Evolutionary conservation across 2,797 vertebrate species (phyloP).

Genomic region (Pangasius krempfi): DNA sequence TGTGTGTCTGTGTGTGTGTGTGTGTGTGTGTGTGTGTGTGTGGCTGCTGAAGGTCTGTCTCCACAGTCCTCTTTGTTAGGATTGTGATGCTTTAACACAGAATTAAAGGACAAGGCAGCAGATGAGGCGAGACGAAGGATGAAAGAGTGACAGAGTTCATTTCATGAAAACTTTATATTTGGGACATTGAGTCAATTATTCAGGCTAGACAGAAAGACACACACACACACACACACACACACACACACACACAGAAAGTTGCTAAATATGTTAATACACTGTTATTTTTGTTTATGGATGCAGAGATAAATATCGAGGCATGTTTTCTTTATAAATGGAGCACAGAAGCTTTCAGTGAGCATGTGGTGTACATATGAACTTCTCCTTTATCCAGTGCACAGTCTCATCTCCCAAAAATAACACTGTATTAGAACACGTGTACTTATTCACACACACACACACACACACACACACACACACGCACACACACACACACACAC

Average conservation of each 20-base stretch:
- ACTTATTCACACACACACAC: slow-evolving; percentile 11
- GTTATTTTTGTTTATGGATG: neutral
- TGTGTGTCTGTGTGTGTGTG: too few species aligned
- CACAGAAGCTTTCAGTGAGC: slow-evolving; percentile 1
- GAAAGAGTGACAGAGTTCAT: neutral
- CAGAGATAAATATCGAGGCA: neutral
- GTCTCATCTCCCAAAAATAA: slow-evolving; percentile 35
- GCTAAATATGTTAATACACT: neutral
- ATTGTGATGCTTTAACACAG: neutral
- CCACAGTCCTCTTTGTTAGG: neutral
- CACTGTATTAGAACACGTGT: slow-evolving; percentile 27
- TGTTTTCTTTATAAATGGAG: slow-evolving; percentile 15
- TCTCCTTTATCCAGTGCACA: slow-evolving; percentile 5
- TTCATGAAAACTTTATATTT: neutral
- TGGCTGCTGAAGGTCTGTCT: neutral
- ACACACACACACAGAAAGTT: neutral
- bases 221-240: neutral
- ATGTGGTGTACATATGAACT: slow-evolving; percentile 23
- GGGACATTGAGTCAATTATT: neutral
- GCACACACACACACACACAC: slow-evolving; percentile 18
- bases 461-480: slow-evolving; percentile 51
- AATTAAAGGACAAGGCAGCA: neutral
- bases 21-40: neutral
- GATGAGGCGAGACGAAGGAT: neutral
- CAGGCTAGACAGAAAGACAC: neutral